phyloP scores from a whole-genome alignment of 1,140 invertebrate species.

The Drosophila insularis region DNA sequence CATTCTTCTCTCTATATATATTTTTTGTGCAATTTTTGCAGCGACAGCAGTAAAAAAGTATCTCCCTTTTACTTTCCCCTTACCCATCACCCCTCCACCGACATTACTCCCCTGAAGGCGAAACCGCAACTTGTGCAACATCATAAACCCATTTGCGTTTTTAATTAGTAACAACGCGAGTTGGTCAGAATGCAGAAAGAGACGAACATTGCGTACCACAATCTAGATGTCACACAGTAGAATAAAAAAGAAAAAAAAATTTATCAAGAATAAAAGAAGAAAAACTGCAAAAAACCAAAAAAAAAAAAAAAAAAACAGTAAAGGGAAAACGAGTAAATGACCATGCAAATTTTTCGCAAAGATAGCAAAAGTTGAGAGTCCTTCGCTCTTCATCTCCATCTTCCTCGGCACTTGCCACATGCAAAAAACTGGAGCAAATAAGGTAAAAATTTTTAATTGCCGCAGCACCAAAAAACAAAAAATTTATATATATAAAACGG shows the following conservation, averaged over 20 bases:
- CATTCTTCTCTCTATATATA: constrained; percentile 17
- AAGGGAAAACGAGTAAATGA: constrained; percentile 63
- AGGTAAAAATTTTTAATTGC: constrained; percentile 80
- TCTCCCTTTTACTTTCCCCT: background rate
- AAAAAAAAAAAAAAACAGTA: background rate
- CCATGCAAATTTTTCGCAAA: constrained; percentile 68
- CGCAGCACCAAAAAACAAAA: constrained; percentile 49
- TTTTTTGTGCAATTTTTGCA: constrained; percentile 67
- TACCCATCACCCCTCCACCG: background rate
- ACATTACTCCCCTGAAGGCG: constrained; percentile 21
- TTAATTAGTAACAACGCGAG: constrained; percentile 75
- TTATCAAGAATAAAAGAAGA: background rate
- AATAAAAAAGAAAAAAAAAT: background rate
- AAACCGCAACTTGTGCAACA: constrained; percentile 75
- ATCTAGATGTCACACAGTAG: constrained; percentile 50
- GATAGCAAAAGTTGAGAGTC: constrained; percentile 18
- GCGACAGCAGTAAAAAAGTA: constrained; percentile 73
- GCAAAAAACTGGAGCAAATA: constrained; percentile 72
- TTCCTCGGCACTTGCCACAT: background rate
- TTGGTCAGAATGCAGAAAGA: constrained; percentile 57
- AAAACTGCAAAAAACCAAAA: background rate
- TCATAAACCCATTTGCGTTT: constrained; percentile 80
- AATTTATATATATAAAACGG: constrained; percentile 38
- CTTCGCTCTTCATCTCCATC: background rate
- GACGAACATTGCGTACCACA: constrained; percentile 26